A percentile compares a stretch with the other conserved stretches of the same genome.
Conservation (phyloP, 2,888 invertebrate species). For the Leptopilina myrica region DNA sequence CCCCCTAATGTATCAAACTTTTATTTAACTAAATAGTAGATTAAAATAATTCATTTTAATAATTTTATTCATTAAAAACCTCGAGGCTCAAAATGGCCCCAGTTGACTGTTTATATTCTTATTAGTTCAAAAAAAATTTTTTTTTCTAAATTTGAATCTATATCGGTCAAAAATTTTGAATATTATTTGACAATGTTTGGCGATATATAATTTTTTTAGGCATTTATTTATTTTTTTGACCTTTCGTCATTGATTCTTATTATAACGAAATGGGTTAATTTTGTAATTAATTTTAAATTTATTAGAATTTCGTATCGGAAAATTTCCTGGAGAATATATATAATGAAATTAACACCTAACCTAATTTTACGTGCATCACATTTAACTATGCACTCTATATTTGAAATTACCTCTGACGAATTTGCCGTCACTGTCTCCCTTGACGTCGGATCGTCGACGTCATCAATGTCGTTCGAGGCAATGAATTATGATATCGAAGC, state of each 20-base stretch:
- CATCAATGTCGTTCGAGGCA: slow-evolving; percentile 15
- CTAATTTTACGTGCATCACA: neutral
- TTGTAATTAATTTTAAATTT: neutral
- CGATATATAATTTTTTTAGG: no score
- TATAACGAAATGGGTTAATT: neutral
- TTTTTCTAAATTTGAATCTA: no score
- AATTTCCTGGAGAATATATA: neutral
- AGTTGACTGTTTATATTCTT: no score
- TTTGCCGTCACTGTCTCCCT: neutral
- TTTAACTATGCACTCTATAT: slow-evolving; percentile 2
- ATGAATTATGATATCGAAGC: slow-evolving; percentile 1
- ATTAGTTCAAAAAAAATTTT: no score
- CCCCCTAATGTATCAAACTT: no score
- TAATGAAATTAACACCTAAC: slow-evolving; percentile 6
- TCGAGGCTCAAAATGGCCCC: no score
- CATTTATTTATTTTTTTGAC: neutral
- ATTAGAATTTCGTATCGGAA: neutral
- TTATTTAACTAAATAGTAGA: no score
- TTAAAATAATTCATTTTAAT: no score
- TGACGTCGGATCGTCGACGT: slow-evolving; percentile 28
- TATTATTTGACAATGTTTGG: no score
- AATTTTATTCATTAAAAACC: no score
- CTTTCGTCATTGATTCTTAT: neutral
- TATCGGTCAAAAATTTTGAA: no score
- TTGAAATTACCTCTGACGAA: slow-evolving; percentile 32